Evolutionary conservation across 2,797 vertebrate genomes (phyloP), one percentile per base, ranked within the genome.

Genomic region (Lacerta bilineata): DNA sequence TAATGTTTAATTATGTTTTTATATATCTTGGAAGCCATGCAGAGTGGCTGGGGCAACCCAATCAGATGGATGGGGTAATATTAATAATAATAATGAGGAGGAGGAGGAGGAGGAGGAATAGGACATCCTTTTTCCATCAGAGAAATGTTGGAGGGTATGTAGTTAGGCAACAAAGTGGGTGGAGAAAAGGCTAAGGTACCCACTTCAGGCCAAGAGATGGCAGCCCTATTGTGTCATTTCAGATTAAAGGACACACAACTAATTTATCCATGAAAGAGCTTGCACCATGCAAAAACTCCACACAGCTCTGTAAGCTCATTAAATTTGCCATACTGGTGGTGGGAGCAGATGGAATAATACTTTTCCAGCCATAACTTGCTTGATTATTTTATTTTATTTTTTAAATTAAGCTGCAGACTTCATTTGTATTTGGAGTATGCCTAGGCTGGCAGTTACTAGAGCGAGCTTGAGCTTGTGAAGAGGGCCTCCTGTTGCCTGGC

Each of bases 371-470:
- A 15, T 76, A 86, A 80, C 41, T 72, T 41, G 33, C 66, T 80
- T 80, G 64, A 18, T 66, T 4, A 15, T 13, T 2, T 64, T 76
- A 8, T 20, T n/a, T 66, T 29, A 33, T 33, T 33, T 33, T 33
- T 33, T 33, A 33, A 33, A 33, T 18, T 11, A 9, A 61, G 72
- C 43, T 89, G 36, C 33, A 84, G 81, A 41, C 76, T 85, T 75
- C 80, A 84, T 75, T 80, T 87, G 59, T 76, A 82, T 59, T 75
- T 15, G 15, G 86, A 59, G 69, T 46, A 39, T 81, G 66, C 76
- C 74, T 91, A 64, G 15, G 29, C 41, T 86, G 82, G 80, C 72
- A 89, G 82, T 69, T 64, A 76, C n/a, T 59, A 79, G 33, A 69
- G 8, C 74, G 84, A 66, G 46, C 86, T 91, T 79, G 29, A 9